These are phyloP conservation scores for Tigriopus japonicus DNA, from an alignment of 1,140 invertebrate species.

Conservation along the genomic window DNA sequence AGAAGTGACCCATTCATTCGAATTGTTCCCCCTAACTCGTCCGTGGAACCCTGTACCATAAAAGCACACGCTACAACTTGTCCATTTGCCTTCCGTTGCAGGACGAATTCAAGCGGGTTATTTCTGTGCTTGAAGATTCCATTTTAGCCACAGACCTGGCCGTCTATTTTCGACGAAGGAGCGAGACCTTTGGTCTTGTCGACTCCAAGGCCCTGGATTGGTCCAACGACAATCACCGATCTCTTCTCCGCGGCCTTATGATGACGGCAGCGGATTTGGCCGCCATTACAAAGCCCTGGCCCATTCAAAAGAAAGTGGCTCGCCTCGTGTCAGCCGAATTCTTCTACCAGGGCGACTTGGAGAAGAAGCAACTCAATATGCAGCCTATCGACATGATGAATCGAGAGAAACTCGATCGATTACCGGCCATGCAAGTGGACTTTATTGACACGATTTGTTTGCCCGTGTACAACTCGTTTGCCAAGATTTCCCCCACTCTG, in stretches of 20 bases:
- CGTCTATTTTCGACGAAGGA: constrained; percentile 69
- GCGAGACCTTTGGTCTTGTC: constrained; percentile 1
- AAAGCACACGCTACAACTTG: too few species aligned
- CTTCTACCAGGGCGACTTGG: constrained; percentile 85
- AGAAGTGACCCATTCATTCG: too few species aligned
- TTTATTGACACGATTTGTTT: constrained; percentile 91
- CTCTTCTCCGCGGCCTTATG: constrained; percentile 66
- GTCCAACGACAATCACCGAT: constrained; percentile 55
- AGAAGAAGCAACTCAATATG: constrained; percentile 60
- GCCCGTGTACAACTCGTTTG: constrained; percentile 85
- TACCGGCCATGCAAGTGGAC: constrained; percentile 86
- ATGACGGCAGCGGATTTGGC: constrained; percentile 93
- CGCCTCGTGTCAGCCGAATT: constrained; percentile 85
- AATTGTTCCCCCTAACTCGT: too few species aligned
- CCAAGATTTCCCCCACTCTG: constrained; percentile 49
- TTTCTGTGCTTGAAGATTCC: constrained; percentile 77
- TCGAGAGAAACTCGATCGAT: constrained; percentile 77
- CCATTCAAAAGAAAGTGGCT: constrained; percentile 68
- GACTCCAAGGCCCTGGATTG: background rate
- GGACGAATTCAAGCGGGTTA: constrained; percentile 69
- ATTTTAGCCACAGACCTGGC: constrained; percentile 88
- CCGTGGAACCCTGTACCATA: too few species aligned
- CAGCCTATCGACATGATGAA: constrained; percentile 89
- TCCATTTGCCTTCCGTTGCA: constrained; percentile 22
- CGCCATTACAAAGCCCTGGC: constrained; percentile 90